Evolutionary conservation across 2,113 vertebrate species (phyloP).

Genomic region (Scomber japonicus): DNA sequence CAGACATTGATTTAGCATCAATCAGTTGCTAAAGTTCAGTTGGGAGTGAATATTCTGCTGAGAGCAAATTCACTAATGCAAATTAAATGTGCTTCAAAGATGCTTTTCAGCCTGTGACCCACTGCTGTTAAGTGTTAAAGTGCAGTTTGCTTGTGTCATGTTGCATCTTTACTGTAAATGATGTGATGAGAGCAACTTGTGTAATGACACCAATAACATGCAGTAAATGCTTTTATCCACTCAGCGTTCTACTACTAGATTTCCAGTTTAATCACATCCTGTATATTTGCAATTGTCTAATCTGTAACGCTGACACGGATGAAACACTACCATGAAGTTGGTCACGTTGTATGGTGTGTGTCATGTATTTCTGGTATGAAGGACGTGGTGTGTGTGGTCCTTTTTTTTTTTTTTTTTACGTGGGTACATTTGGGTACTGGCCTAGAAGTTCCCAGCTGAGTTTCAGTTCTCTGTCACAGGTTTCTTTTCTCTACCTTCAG

Average conservation of each 20-base stretch:
- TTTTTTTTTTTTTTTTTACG: too few relatives aligned
- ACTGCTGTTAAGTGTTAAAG: too few relatives aligned
- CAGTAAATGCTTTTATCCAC: not conserved
- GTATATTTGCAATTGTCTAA: not conserved
- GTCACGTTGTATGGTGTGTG: not conserved
- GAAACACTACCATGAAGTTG: not conserved
- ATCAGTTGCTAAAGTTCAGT: too few relatives aligned
- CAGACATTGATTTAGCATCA: too few relatives aligned
- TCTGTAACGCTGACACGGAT: not conserved
- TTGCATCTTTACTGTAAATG: too few relatives aligned
- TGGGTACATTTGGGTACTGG: not conserved
- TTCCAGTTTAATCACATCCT: not conserved
- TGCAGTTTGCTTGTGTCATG: too few relatives aligned
- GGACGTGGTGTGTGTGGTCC: not conserved
- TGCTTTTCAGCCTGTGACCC: too few relatives aligned
- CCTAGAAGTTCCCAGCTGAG: not conserved
- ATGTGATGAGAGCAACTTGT: not conserved
- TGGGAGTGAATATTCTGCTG: too few relatives aligned
- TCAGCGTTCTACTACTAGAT: not conserved
- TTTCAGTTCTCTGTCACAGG: slow-evolving; percentile 21
- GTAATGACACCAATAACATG: not conserved
- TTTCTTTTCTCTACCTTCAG: slow-evolving; percentile 76
- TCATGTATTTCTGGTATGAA: not conserved
- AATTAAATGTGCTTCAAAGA: too few relatives aligned
- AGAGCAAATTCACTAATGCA: too few relatives aligned